Evolutionary conservation across 2,797 vertebrate species (phyloP), one percentile per base, ranked within the genome.

Genomic region (Moxostoma hubbsi): DNA sequence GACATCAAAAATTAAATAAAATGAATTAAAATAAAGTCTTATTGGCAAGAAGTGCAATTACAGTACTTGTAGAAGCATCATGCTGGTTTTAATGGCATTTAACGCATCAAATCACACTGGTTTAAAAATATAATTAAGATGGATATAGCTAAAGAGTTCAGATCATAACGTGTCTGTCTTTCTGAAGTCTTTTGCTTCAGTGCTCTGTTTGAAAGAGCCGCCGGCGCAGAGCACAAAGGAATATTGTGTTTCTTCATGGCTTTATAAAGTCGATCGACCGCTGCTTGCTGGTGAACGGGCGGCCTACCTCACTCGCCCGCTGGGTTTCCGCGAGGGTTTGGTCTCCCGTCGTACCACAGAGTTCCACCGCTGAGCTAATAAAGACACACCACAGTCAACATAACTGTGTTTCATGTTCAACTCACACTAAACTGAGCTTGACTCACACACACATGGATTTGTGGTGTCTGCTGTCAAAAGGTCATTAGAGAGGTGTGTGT

Each of bases 251-350:
- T 69, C 7, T 74, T 62, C 43, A 13, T 36, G 57, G 69, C 73
- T 77, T 79, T 74, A 80, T 77, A 62, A 53, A 69, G 71, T 80
- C n/a, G 51, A 70, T 79, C 55, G 53, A 10, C 46, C 24, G 59
- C 61, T 68, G 18, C 9, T 58, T 51, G 64, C 58, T 62, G 24
- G 53, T 62, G 16, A 9, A 59, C 16, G n/a, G 54, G 7, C 11
- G n/a, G 24, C 36, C 13, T 55, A 57, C 45, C 11, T 46, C 5
- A 6, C 36, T 70, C 9, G 65, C 58, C 6, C 49, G 53, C 64
- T 50, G 49, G 10, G 16, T 62, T 72, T 62, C 50, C 58, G 53
- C 18, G 11, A 49, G 13, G 59, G 8, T 15, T 46, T 11, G 8
- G 9, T n/a, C 51, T 50, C 63, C 12, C 1, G 49, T n/a, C 11